Evolutionary conservation across 2,113 vertebrate species (phyloP), one percentile per base, ranked within the genome.

Genomic region (Dicrurus megarhynchus): DNA sequence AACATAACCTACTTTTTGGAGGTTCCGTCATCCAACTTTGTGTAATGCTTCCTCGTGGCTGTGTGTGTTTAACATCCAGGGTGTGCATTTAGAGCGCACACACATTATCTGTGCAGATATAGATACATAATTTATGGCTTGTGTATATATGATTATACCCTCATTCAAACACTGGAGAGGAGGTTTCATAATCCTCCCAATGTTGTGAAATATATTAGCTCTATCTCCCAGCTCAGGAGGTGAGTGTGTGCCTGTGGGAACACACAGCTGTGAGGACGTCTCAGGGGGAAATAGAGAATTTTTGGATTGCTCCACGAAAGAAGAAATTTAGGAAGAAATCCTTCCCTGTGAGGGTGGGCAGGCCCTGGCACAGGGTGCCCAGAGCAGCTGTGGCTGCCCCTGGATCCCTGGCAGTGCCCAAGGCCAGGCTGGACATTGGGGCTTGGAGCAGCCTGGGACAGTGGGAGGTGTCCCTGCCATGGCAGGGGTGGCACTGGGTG

Each of bases 121-220:
- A 19, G 41, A 75, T 21, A 50, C 52, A 46, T 81, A 26, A 91
- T 92, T 78, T 68, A 68, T 75, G 47, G 33, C 5, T 67, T n/a
- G 35, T 76, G 42, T 73, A 19, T 55, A 10, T 49, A 10, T 88
- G 82, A 80, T 80, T 95, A 87, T 33, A 57, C 6, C n/a, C n/a
- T 61, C 65, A 33, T 76, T 87, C 88, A 79, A 55, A 82, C 11
- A 13, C 49, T 22, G 37, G 26, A 50, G 63, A 42, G 65, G 61
- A 88, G 77, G 47, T 78, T 93, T 82, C 68, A 75, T 87, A 87
- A 76, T 57, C 84, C 61, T 92, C 37, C 76, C 85, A 41, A 6
- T 52, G 68, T 27, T 83, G 39, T 64, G 56, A 84, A 92, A 67
- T 70, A 9, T 3, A 30, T 67, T 46, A 16, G 19, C 60, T 91